Evolutionary conservation across 2,888 invertebrate species (phyloP).

Genomic region (Melanostoma scalare): DNA sequence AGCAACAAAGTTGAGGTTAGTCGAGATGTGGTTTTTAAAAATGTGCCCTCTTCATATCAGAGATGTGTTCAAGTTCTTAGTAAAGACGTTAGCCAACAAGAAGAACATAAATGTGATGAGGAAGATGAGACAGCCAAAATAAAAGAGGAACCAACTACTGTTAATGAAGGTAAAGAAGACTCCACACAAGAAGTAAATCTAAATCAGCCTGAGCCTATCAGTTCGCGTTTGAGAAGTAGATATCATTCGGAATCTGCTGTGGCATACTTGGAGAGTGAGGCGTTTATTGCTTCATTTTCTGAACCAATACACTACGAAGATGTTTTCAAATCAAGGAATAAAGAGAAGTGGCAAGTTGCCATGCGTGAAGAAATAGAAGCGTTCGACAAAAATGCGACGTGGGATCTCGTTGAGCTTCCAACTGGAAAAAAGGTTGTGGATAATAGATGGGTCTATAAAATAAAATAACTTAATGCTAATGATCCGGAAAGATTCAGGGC

Average conservation of each 20-base stretch:
- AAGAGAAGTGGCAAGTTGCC: neutral
- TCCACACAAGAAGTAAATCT: too few species aligned
- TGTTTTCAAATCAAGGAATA: slow-evolving; percentile 4
- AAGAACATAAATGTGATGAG: too few species aligned
- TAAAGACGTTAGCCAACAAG: too few species aligned
- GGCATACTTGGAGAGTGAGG: slow-evolving; percentile 4
- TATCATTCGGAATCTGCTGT: too few species aligned
- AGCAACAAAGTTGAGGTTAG: slow-evolving; percentile 10
- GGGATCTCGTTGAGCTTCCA: slow-evolving; percentile 2
- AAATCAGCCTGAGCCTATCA: too few species aligned
- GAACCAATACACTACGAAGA: slow-evolving; percentile 4
- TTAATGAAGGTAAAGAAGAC: too few species aligned
- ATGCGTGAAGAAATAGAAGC: slow-evolving; percentile 23
- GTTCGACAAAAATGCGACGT: neutral
- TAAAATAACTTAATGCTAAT: neutral
- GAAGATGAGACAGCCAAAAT: too few species aligned
- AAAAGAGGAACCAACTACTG: too few species aligned
- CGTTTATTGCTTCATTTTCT: neutral
- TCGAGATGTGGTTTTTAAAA: slow-evolving; percentile 20
- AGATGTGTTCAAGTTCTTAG: too few species aligned
- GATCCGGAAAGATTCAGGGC: slow-evolving; percentile 6
- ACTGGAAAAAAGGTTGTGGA: slow-evolving; percentile 9
- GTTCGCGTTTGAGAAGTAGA: too few species aligned
- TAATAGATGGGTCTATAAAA: slow-evolving; percentile 17
- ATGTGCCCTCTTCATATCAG: too few species aligned